Conservation (phyloP, 2,797 vertebrate species). For the Microcaecilia unicolor region DNA sequence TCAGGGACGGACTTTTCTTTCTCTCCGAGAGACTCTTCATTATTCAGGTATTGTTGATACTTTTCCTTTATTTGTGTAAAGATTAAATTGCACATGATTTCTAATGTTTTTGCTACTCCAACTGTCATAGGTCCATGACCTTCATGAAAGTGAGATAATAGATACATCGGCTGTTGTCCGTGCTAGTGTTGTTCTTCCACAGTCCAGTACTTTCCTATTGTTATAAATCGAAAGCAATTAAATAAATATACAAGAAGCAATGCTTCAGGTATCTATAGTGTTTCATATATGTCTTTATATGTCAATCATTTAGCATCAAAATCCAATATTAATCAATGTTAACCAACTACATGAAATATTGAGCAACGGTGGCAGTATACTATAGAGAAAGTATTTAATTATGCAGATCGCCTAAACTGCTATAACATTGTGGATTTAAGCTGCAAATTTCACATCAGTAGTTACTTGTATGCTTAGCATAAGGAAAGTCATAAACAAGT, state of each 20-base stretch:
- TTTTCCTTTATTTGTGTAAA: constrained; percentile 88
- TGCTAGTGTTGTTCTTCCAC: constrained; percentile 69
- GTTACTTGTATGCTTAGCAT: too few relatives aligned
- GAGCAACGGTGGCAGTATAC: constrained; percentile 30
- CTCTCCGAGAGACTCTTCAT: constrained; percentile 68
- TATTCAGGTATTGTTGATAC: constrained; percentile 81
- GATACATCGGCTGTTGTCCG: constrained; percentile 81
- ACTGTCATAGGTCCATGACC: constrained; percentile 86
- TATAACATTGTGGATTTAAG: too few relatives aligned
- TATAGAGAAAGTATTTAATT: constrained; percentile 12
- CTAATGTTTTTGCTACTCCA: constrained; percentile 74
- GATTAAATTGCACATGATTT: constrained; percentile 98
- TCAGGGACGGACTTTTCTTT: constrained; percentile 63
- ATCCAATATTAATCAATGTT: constrained; percentile 60
- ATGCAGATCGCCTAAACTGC: too few relatives aligned
- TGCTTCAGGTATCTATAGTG: constrained; percentile 63
- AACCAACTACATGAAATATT: constrained; percentile 48
- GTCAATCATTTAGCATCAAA: constrained; percentile 57
- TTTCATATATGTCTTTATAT: constrained; percentile 65
- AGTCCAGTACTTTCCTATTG: constrained; percentile 86
- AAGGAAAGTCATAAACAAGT: too few relatives aligned
- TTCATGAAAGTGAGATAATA: constrained; percentile 82
- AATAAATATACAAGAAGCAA: constrained; percentile 80
- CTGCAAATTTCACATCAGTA: too few relatives aligned
- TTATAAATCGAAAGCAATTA: constrained; percentile 89